Conservation (phyloP, 2,888 invertebrate species). For the Himalopsyche kuldschensis region DNA sequence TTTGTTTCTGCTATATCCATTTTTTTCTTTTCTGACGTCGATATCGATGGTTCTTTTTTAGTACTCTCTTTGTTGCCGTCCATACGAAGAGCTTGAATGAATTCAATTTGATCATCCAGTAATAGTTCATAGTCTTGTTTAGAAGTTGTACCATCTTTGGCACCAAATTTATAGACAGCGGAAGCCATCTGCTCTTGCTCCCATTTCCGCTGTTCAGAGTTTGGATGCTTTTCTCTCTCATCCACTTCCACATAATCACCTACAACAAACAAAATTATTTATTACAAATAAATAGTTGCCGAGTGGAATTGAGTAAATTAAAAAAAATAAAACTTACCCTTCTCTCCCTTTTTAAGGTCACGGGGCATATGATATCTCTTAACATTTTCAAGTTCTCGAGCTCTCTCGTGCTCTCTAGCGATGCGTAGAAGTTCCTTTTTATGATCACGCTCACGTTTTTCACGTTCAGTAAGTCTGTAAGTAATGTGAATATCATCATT, state of each 20-base stretch:
- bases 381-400: slow-evolving; percentile 88
- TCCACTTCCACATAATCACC: slow-evolving; percentile 83
- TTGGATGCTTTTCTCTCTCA: slow-evolving; percentile 80
- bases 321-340: slow-evolving; percentile 48
- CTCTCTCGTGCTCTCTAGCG: slow-evolving; percentile 94
- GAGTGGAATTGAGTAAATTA: background rate
- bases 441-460: slow-evolving; percentile 81
- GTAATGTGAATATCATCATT: background rate
- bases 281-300: too few relatives aligned
- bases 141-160: slow-evolving; percentile 72
- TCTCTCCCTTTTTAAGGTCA: slow-evolving; percentile 75
- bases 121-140: slow-evolving; percentile 88
- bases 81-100: slow-evolving; percentile 85
- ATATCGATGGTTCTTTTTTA: slow-evolving; percentile 62
- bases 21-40: slow-evolving; percentile 71
- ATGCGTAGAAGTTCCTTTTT: slow-evolving; percentile 87
- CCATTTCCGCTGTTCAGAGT: slow-evolving; percentile 92
- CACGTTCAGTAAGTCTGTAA: slow-evolving; percentile 80
- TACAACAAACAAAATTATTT: slow-evolving; percentile 42
- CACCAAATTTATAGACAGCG: slow-evolving; percentile 91
- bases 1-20: slow-evolving; percentile 89
- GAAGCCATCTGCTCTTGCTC: slow-evolving; percentile 95
- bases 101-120: slow-evolving; percentile 96
- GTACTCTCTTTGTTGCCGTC: slow-evolving; percentile 64
- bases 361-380: slow-evolving; percentile 95